Evolutionary conservation across 2,113 vertebrate species (phyloP), one percentile per base, ranked within the genome.

Genomic region (Siniperca knerii): DNA sequence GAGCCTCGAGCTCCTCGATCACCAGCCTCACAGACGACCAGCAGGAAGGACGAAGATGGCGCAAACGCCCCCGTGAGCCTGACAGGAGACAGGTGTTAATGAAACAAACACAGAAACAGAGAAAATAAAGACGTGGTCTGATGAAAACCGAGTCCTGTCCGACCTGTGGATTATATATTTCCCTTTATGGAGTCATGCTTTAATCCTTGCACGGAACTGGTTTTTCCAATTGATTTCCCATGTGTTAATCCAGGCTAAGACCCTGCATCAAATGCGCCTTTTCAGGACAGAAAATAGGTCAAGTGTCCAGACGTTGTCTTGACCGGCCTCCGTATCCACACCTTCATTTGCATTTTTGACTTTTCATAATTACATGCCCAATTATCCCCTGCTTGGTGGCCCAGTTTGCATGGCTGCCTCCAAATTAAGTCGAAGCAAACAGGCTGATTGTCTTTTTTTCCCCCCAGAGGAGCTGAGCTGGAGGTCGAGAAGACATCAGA

Each of bases 291-390:
- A 90, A 96, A 95, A 87, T 96, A 93, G 95, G 95, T 95, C 95
- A 95, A 93, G 92, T 93, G 89, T 90, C 94, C 93, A 94, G 93
- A 95, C 92, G 64, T 82, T 11, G 50, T 90, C 92, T 95, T 94
- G 89, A 93, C 92, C 79, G 23, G 77, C 83, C 46, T 73, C 61
- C 60, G 33, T 77, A 87, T 88, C 90, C 84, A 71, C 89, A 75
- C 68, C 82, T 72, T 91, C 55, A 95, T 95, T 95, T 94, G 92
- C 93, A 94, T 96, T 89, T 95, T 85, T 93, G 89, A 94, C 92
- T 95, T 96, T 89, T 94, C 89, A 89, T 95, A 87, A 95, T 93
- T 90, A 90, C 83, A 85, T 82, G 85, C 79, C 90, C 90, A 94
- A 93, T 95, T 94, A 93, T 92, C 78, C 90, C 79, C 61, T 66